Conservation (phyloP, 2,888 invertebrate genomes). For the Ryuthela nishihirai region DNA sequence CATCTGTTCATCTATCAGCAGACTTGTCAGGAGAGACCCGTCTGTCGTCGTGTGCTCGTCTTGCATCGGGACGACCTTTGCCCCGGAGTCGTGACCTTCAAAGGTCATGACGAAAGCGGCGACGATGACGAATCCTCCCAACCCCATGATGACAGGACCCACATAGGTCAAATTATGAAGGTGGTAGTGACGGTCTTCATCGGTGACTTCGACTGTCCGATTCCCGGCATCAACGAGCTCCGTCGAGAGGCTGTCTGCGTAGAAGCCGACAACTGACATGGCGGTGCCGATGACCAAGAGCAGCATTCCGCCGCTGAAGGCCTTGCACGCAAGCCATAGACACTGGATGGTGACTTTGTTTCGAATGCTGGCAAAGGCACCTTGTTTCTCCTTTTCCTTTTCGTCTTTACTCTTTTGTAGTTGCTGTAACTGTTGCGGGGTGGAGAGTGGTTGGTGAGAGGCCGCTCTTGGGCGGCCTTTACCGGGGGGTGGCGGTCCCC, state of each 20-base stretch:
- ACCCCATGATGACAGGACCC: constrained; percentile 97
- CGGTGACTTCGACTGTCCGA: constrained; percentile 44
- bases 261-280: constrained; percentile 81
- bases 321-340: constrained; percentile 91
- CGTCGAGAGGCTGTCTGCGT: constrained; percentile 46
- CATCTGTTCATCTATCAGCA: constrained; percentile 12
- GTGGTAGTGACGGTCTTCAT: constrained; percentile 54
- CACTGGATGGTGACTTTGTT: constrained; percentile 79
- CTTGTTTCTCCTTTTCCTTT: constrained; percentile 37
- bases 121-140: constrained; percentile 93
- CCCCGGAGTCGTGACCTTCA: constrained; percentile 88
- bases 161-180: constrained; percentile 87
- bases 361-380: constrained; percentile 27
- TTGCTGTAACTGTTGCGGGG: constrained; percentile 26
- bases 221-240: constrained; percentile 41
- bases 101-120: constrained; percentile 99
- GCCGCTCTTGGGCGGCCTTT: constrained; percentile 41
- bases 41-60: constrained; percentile 30
- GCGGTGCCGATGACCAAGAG: constrained; percentile 83
- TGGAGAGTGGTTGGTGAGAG: constrained; percentile 38
- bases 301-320: constrained; percentile 78
- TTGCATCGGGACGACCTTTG: constrained; percentile 74
- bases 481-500: constrained; percentile 37
- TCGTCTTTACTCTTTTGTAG: constrained; percentile 36
- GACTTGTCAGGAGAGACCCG: constrained; percentile 22